These are phyloP conservation scores for Forbesichthys papilliferus DNA, from an alignment of 2,113 vertebrate genomes.

Conservation along the genomic window DNA sequence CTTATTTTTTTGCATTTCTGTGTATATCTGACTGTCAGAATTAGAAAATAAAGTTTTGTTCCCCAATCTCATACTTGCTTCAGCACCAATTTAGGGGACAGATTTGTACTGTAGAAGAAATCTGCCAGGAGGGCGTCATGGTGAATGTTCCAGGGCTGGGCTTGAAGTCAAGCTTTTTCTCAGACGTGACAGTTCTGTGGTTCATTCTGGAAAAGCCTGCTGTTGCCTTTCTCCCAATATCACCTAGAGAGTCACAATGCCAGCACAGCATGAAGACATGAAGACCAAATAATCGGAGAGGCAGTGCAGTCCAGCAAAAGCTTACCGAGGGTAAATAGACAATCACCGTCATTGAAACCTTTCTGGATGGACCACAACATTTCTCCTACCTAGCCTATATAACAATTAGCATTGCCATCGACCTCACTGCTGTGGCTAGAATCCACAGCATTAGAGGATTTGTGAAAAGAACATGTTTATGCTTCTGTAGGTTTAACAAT, in stretches of 20 bases:
- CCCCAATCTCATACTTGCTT: constrained; percentile 27
- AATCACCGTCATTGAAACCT: constrained; percentile 13
- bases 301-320: constrained; percentile 19
- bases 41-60: constrained; percentile 40
- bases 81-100: constrained; percentile 38
- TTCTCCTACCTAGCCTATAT: not conserved
- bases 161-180: constrained; percentile 54
- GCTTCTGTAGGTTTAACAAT: too few relatives aligned
- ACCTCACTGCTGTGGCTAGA: not conserved
- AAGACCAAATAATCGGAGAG: constrained; percentile 35
- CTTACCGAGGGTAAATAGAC: constrained; percentile 8
- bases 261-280: constrained; percentile 43
- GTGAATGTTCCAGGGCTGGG: constrained; percentile 55
- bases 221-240: constrained; percentile 59
- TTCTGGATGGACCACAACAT: constrained; percentile 1
- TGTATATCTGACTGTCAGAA: constrained; percentile 31
- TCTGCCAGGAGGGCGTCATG: constrained; percentile 51
- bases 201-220: constrained; percentile 60
- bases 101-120: constrained; percentile 40
- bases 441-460: not conserved
- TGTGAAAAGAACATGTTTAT: too few relatives aligned
- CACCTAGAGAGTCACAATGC: constrained; percentile 48
- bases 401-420: not conserved
- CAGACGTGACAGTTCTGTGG: constrained; percentile 64
- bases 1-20: constrained; percentile 17